Base-by-base conservation (phyloP, 2,888 invertebrate genomes). In the Epiblema foenella region DNA sequence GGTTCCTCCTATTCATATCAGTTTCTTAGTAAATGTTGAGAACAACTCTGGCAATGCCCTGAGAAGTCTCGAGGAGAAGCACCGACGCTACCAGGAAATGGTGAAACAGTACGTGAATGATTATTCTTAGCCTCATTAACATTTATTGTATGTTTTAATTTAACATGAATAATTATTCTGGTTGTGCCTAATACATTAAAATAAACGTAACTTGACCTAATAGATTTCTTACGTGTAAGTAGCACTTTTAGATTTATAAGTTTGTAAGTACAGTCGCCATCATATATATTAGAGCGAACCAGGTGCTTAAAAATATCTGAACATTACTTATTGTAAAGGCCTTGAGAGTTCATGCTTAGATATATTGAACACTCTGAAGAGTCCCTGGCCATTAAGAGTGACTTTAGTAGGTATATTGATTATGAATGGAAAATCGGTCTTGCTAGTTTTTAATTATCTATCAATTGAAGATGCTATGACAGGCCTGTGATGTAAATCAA, bases 31-130 rank as follows among this genome's bases (percentile, higher is more conserved):
- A 0, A 91, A 91, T 74, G 82, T 92, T 0, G 89, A 86, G 52
- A 54, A 63, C 8, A 86, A 87, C 17, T 64, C 84, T 0, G 81
- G 87, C 18, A 90, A 81, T 69, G 83, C 89, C 17, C 75, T 93
- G 17, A 83, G 77, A 73, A 82, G 76, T n/a, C 78, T 93, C 20
- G 93, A 93, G 75, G 90, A 91, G 72, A 91, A 91, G 77, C 93
- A 93, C 75, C 81, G 85, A 24, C 86, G 89, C 82, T 93, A 89
- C 74, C 91, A 93, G 75, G 91, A 91, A 62, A 86, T 88, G 81
- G 88, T 93, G 0, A 93, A 89, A 76, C 78, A 80, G 0, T 89
- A 87, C 72, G 79, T 84, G 75, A 81, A 87, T 17, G 81, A 82
- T 33, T 80, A 79, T 70, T 76, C 79, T 56, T 82, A 74, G 74